Base-by-base conservation (phyloP, 1,140 invertebrate species). In the Thalassaphorura encarpata region DNA sequence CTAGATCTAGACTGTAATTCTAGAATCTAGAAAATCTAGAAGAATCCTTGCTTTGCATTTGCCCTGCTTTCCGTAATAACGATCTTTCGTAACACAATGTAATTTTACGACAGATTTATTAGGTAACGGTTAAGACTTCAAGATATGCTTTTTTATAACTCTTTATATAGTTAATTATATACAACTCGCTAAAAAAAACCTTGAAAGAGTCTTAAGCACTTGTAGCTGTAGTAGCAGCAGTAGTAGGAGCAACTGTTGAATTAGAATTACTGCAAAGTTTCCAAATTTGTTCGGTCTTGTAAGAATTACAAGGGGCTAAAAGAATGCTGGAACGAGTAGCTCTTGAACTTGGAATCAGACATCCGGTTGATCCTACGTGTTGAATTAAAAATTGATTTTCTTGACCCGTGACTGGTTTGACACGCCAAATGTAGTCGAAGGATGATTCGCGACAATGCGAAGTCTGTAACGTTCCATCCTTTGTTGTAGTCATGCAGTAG, bases 281-380 rank as follows among this genome's bases (percentile, higher is more conserved):
- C 62, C 62, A 63, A 15, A 63, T 54, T 41, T 63, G 62, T 33
- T 63, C 62, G 15, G 62, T 63, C 51, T 57, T n/a, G 23, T 54
- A 54, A 1, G 62, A 23, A 52, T 63, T 63, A 28, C 62, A 63
- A 8, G 57, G 40, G n/a, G 40, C 21, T 1, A 63, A 42, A 13
- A 49, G 50, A 16, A 63, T 43, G 3, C 36, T 5, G 5, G 58
- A 28, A 15, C 43, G 42, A 2, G 26, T 51, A 4, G 31, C 27
- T n/a, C 58, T 43, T 2, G 54, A 41, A 31, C 43, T 52, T 0
- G 62, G 62, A 2, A 60, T 33, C 5, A 63, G 31, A 21, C 62
- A 63, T 39, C 46, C 56, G 8, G 29, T 43, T 1, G 58, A 55
- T 23, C 50, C 54, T 19, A 16, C 56, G 16, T 63, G 62, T 26